Base-by-base conservation (phyloP, 2,888 invertebrate species). In the Caenorhabditis zanzibari region DNA sequence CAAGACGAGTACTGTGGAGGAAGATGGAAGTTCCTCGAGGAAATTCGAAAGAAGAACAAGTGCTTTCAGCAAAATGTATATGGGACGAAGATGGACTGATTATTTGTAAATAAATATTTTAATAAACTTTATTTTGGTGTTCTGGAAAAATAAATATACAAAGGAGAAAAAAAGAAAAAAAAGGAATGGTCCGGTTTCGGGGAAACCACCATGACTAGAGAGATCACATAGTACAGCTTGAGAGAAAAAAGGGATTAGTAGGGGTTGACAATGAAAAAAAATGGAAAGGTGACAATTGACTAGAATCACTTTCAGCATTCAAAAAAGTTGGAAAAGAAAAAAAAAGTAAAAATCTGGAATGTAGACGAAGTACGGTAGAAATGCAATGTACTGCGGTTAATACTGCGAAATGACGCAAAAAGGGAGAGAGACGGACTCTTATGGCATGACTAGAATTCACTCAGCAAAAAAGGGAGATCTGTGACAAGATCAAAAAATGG, bases 391-490 rank as follows among this genome's bases (percentile, higher is more conserved):
- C 80, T 80, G 72, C 66, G 68, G 68, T 26, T 59, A 77, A 77
- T 77, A 77, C 69, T 77, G 77, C 44, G 58, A 76, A 68, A 76
- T 59, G 66, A 74, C 44, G 68, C 63, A 49, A 52, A 64, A 56
- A 35, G 22, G 35, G 35, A 66, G 5, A n/a, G n/a, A 69, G 52
- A 32, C 32, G 16, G 44, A 24, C 56, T n/a, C 12, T 41, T 64
- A 72, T 82, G 81, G 81, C 80, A 81, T 76, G 79, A 85, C 82
- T 81, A 77, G 83, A 83, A 77, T 74, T 75, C 76, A 82, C 81
- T 76, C 81, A 81, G 75, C 75, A 79, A 58, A 49, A 7, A 32
- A 38, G 10, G 41, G 35, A 41, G 77, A 77, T 77, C 77, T 71
- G 41, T 69, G 71, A 77, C 77, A 77, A 77, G 77, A 77, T 77